Percentiles rank a stretch among this genome's conserved stretches.
Conservation (phyloP, 2,888 invertebrate species). For the Pyrocoelia pectoralis region DNA sequence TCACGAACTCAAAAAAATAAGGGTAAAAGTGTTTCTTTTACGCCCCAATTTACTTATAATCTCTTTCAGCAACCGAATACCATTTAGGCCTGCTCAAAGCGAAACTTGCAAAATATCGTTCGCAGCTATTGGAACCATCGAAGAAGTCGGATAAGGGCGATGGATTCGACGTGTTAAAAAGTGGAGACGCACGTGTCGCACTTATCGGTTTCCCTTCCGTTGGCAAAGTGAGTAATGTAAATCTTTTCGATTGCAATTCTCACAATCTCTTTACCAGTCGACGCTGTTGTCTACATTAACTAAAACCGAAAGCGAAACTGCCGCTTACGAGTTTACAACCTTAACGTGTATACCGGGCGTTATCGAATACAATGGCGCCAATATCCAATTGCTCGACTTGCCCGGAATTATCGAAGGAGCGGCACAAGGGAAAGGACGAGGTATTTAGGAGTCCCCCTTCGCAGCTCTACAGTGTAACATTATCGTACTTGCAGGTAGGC, state of each 20-base stretch:
- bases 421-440: constrained; percentile 71
- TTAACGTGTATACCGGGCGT: constrained; percentile 99
- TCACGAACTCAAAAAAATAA: constrained; percentile 99
- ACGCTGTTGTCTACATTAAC: constrained; percentile 95
- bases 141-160: constrained; percentile 95
- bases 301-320: constrained; percentile 95
- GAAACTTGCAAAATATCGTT: constrained; percentile 93
- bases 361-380: constrained; percentile 97
- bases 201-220: constrained; percentile 99
- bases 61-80: constrained; percentile 91
- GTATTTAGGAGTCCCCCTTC: constrained; percentile 33
- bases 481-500: constrained; percentile 48
- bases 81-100: constrained; percentile 98
- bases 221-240: constrained; percentile 77
- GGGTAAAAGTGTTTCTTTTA: constrained; percentile 67
- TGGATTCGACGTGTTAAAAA: constrained; percentile 99
- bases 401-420: constrained; percentile 99
- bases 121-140: constrained; percentile 92
- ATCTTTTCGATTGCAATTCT: not conserved
- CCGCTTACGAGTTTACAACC: constrained; percentile 98
- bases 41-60: constrained; percentile 24
- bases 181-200: constrained; percentile 97
- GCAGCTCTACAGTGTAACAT: not conserved
- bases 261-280: constrained; percentile 66
- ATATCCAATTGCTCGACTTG: constrained; percentile 96